phyloP scores from a whole-genome alignment of 2,797 vertebrate species.

The Pseudochirops corinnae region DNA sequence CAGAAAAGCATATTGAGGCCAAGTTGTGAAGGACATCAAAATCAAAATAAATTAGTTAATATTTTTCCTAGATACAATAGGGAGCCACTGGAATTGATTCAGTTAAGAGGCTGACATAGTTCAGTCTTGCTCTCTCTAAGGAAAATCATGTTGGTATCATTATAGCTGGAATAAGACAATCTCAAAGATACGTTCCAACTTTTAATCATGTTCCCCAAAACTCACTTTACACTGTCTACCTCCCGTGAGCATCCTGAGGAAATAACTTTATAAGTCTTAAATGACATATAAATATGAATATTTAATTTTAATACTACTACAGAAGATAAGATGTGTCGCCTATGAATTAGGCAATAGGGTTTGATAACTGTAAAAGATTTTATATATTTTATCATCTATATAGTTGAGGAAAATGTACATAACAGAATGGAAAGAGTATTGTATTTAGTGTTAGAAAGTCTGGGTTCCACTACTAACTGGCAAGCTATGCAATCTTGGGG shows the following conservation, averaged over 20 bases:
- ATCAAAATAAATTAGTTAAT: not conserved
- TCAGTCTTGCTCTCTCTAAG: not conserved
- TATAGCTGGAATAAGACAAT: not conserved
- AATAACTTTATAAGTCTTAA: not conserved
- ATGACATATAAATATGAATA: not conserved
- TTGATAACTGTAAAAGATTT: not conserved
- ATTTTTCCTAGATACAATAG: not conserved
- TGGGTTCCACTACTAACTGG: not conserved
- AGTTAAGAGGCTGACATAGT: not conserved
- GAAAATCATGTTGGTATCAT: not conserved
- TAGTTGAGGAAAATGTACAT: not conserved
- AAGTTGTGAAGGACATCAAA: not conserved
- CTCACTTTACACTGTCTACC: not conserved
- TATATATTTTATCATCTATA: not conserved
- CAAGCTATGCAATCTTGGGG: not conserved
- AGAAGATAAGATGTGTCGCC: not conserved
- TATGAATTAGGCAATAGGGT: not conserved
- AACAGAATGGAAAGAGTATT: not conserved
- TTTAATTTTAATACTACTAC: not conserved
- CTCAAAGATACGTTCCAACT: not conserved
- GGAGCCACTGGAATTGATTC: not conserved
- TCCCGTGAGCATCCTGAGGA: not conserved
- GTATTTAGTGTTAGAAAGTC: not conserved
- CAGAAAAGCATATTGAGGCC: not conserved
- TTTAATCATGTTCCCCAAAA: not conserved